A percentile compares a stretch with the other conserved stretches of the same genome.
phyloP scores from a whole-genome alignment of 2,797 vertebrate genomes.

The Agapornis canus region DNA sequence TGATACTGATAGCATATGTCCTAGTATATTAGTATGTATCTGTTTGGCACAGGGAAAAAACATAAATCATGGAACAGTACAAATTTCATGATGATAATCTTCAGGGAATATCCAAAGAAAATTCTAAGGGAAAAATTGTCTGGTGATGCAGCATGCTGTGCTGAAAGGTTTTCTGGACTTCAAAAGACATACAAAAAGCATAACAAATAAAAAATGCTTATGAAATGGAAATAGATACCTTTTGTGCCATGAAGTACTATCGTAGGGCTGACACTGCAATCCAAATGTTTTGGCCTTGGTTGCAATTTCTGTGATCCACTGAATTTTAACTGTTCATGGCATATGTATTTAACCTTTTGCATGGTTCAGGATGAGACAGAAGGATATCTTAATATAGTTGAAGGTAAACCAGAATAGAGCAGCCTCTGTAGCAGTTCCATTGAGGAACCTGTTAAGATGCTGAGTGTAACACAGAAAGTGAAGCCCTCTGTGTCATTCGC shows the following conservation, averaged over 20 bases:
- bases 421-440: neutral
- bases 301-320: neutral
- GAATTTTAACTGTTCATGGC: neutral
- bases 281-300: neutral
- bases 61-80: neutral
- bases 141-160: neutral
- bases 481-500: neutral
- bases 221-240: slow-evolving; percentile 17
- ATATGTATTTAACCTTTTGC: neutral
- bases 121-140: neutral
- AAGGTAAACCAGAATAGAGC: neutral
- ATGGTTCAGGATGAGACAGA: neutral
- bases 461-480: neutral
- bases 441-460: neutral
- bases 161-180: slow-evolving; percentile 25
- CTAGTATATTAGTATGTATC: neutral
- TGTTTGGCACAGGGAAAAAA: neutral
- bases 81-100: neutral
- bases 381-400: neutral
- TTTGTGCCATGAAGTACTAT: neutral
- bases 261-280: neutral
- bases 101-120: neutral
- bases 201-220: slow-evolving; percentile 16
- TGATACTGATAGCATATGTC: neutral
- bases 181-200: neutral